These are phyloP conservation scores for Arbacia lixula DNA, from an alignment of 53 echinoderm and acorn worm genomes.

Conservation along the genomic window DNA sequence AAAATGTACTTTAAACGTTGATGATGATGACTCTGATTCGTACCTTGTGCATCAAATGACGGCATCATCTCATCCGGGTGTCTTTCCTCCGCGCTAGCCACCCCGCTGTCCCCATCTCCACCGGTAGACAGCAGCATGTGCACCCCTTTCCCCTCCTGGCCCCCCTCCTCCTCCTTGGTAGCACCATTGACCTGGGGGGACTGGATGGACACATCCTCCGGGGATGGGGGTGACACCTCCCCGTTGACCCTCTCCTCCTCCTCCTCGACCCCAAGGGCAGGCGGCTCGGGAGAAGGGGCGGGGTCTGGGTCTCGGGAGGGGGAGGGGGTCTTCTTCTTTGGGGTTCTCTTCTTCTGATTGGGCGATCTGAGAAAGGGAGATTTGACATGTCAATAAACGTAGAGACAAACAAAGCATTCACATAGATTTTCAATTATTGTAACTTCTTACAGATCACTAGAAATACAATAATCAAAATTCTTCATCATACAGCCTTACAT, in stretches of 20 bases:
- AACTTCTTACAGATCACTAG: too few relatives aligned
- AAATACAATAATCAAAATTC: too few relatives aligned
- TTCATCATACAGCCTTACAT: too few relatives aligned
- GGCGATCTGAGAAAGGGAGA: constrained; percentile 18
- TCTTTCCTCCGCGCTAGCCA: constrained; percentile 48
- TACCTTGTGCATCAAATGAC: constrained; percentile 31
- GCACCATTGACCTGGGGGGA: not conserved
- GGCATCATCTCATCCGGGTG: constrained; percentile 41
- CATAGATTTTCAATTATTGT: too few relatives aligned
- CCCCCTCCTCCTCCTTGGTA: constrained; percentile 22
- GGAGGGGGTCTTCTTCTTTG: constrained; percentile 63
- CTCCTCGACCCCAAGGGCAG: not conserved
- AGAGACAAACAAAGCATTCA: too few relatives aligned
- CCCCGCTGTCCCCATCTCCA: constrained; percentile 49
- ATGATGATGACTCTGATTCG: too few relatives aligned
- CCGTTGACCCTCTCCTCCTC: constrained; percentile 35
- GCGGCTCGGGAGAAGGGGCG: not conserved
- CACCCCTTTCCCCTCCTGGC: constrained; percentile 22
- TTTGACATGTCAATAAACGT: not conserved
- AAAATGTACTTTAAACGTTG: too few relatives aligned
- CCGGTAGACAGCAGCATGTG: constrained; percentile 54
- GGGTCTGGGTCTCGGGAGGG: constrained; percentile 8
- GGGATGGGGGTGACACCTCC: constrained; percentile 53
- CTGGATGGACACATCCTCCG: constrained; percentile 16
- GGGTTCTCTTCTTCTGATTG: constrained; percentile 34